Conservation (phyloP, 2,797 vertebrate genomes). For the Odontamblyopus lacepedii region DNA sequence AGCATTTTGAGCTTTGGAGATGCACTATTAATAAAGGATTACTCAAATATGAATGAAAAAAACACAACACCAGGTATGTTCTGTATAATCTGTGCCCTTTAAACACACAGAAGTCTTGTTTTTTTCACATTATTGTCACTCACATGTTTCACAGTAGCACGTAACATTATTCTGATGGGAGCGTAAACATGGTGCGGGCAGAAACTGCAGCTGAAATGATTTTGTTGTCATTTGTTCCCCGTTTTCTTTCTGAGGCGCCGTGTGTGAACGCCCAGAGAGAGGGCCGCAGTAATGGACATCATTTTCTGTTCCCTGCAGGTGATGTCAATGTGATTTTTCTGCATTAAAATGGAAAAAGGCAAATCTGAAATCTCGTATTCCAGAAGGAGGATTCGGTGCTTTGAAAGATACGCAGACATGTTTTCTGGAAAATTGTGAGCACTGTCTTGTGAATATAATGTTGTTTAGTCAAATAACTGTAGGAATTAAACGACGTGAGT, state of each 20-base stretch:
- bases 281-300: neutral
- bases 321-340: neutral
- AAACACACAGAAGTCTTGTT: neutral
- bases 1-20: too few species aligned
- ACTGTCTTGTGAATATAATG: too few species aligned
- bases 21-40: too few species aligned
- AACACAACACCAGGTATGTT: too few species aligned
- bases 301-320: neutral
- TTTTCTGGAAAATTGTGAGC: too few species aligned
- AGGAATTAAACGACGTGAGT: too few species aligned
- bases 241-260: neutral
- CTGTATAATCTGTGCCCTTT: too few species aligned
- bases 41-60: too few species aligned
- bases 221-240: neutral
- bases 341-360: neutral
- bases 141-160: neutral
- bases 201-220: neutral
- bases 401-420: too few species aligned
- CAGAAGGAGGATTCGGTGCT: neutral
- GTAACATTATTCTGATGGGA: neutral
- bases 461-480: too few species aligned
- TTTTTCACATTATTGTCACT: neutral
- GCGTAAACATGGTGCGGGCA: neutral
- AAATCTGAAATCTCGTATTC: neutral
- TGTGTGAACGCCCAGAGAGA: neutral